These are phyloP conservation scores for Carterocephalus palaemon DNA, from an alignment of 2,888 invertebrate genomes.

Conservation along the genomic window DNA sequence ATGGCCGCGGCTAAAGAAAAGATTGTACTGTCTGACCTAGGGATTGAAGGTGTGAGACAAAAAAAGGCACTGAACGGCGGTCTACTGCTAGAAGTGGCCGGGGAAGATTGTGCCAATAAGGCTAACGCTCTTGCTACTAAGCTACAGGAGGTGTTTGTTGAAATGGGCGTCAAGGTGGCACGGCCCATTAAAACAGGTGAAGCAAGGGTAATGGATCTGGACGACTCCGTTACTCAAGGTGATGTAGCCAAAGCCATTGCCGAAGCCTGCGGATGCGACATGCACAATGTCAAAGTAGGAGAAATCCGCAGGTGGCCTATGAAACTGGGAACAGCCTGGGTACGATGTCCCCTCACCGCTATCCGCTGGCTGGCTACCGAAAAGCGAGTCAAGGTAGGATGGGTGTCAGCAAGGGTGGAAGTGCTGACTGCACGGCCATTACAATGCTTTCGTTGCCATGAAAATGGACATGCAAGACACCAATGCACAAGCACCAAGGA, in stretches of 20 bases:
- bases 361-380: background rate
- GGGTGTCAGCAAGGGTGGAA: too few species aligned
- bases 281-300: background rate
- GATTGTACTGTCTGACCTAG: background rate
- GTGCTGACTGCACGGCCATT: too few species aligned
- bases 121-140: background rate
- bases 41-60: background rate
- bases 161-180: background rate
- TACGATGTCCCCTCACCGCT: conserved; percentile 1
- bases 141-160: background rate
- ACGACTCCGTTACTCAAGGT: background rate
- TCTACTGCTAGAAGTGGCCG: too few species aligned
- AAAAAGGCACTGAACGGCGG: too few species aligned
- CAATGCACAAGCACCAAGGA: too few species aligned
- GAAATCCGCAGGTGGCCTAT: background rate
- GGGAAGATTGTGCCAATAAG: too few species aligned
- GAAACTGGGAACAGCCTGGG: background rate
- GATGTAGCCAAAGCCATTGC: background rate
- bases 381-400: background rate
- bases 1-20: background rate
- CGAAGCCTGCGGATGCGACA: background rate
- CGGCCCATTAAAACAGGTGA: background rate
- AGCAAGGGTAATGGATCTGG: background rate
- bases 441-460: too few species aligned
- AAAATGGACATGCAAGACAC: too few species aligned